phyloP scores from a whole-genome alignment of 2,797 vertebrate species.

The Gobio occitaniae region DNA sequence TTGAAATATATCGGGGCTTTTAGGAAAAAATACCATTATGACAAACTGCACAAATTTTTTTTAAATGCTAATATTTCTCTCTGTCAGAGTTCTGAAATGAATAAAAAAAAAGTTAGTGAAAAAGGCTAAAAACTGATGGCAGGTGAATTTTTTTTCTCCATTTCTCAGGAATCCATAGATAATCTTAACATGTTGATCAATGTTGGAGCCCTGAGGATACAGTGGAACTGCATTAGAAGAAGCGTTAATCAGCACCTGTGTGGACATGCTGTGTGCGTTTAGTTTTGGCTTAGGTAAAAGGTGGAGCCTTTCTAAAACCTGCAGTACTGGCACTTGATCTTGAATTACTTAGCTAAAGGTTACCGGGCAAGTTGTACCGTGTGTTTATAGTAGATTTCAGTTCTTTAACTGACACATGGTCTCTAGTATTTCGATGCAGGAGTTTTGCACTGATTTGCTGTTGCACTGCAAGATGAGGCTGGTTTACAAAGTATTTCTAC shows the following conservation, averaged over 20 bases:
- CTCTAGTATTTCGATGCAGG: background rate
- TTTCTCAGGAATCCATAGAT: background rate
- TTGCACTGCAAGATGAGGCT: constrained; percentile 31
- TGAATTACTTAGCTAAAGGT: constrained; percentile 3
- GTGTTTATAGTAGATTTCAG: background rate
- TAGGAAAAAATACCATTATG: background rate
- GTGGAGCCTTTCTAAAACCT: constrained; percentile 44
- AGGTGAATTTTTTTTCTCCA: background rate
- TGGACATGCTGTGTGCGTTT: constrained; percentile 35
- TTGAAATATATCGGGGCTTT: no score
- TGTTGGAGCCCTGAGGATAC: constrained; percentile 22
- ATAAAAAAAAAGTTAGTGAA: background rate
- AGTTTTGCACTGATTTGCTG: background rate
- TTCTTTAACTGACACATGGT: background rate
- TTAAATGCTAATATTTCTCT: background rate
- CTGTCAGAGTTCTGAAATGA: background rate
- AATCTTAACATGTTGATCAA: constrained; percentile 12
- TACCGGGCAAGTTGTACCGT: background rate
- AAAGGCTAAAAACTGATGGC: background rate
- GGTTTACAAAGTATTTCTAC: constrained; percentile 12
- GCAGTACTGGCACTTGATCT: constrained; percentile 31
- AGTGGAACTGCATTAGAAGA: constrained; percentile 6
- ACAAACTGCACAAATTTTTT: background rate
- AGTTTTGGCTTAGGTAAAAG: constrained; percentile 17
- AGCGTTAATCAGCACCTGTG: constrained; percentile 16